Percentiles rank a stretch among this genome's conserved stretches.
Evolutionary conservation across 2,888 invertebrate species (phyloP).

Genomic region (Hypsopygia costalis): DNA sequence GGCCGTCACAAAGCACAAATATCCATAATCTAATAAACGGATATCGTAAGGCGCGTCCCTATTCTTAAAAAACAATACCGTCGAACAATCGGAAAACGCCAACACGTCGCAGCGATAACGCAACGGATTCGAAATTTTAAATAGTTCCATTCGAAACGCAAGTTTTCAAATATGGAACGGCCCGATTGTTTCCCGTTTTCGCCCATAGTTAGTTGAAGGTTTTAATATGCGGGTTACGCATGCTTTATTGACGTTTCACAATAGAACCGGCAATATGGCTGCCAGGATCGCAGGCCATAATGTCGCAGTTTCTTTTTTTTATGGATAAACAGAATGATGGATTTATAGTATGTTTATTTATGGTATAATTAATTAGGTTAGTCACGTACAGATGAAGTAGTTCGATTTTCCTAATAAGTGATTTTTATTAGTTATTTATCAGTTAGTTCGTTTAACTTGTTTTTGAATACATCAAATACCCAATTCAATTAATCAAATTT

Average conservation of each 20-base stretch:
- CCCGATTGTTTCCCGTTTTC: slow-evolving; percentile 77
- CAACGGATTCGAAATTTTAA: slow-evolving; percentile 80
- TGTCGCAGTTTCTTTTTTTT: slow-evolving; percentile 43
- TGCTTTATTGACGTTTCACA: slow-evolving; percentile 72
- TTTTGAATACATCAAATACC: too few species aligned
- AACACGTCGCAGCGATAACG: slow-evolving; percentile 75
- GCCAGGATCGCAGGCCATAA: slow-evolving; percentile 46
- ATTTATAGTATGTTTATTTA: slow-evolving; percentile 4
- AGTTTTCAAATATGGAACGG: slow-evolving; percentile 72
- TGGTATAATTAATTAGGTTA: slow-evolving; percentile 4
- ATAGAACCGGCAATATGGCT: slow-evolving; percentile 59
- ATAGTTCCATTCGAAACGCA: slow-evolving; percentile 75
- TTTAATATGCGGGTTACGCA: slow-evolving; percentile 77
- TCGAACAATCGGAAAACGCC: slow-evolving; percentile 73
- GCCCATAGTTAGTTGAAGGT: slow-evolving; percentile 62
- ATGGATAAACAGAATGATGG: slow-evolving; percentile 27
- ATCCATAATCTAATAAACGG: slow-evolving; percentile 32
- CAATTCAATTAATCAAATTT: too few species aligned
- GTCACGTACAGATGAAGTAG: not conserved
- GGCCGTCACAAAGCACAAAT: slow-evolving; percentile 8
- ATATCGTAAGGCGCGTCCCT: slow-evolving; percentile 35
- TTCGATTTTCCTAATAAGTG: slow-evolving; percentile 9
- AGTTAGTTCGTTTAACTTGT: too few species aligned
- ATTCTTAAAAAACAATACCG: slow-evolving; percentile 32
- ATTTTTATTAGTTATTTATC: slow-evolving; percentile 1